A percentile compares a stretch with the other conserved stretches of the same genome.
Evolutionary conservation across 2,797 vertebrate species (phyloP).

Genomic region (Cryptoblepharus egeriae): DNA sequence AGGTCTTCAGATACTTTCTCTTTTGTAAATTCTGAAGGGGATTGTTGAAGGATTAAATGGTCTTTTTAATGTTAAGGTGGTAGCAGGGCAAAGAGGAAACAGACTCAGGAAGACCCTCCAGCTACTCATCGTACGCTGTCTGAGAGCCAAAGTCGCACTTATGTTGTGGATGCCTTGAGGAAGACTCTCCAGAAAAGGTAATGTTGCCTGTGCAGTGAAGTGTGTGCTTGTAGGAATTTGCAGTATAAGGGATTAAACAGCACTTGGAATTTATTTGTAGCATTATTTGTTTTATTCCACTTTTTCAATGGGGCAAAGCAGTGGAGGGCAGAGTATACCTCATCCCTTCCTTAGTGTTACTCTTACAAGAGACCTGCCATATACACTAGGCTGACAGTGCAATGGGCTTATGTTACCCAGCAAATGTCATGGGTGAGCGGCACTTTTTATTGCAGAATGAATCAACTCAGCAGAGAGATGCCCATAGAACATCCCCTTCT

Average conservation of each 20-base stretch:
- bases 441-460: no score
- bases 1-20: neutral
- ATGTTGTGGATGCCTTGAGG: neutral
- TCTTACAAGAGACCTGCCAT: no score
- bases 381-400: no score
- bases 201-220: neutral
- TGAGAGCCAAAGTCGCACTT: conserved; percentile 9
- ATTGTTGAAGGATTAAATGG: neutral
- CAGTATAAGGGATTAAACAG: neutral
- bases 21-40: rapidly evolving
- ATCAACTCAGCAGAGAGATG: no score
- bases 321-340: neutral
- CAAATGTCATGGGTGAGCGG: neutral
- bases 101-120: neutral
- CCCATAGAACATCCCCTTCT: no score
- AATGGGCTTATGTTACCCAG: neutral
- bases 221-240: no score
- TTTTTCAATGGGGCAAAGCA: no score
- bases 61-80: no score
- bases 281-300: no score
- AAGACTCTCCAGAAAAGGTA: conserved; percentile 33
- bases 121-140: rapidly evolving
- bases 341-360: neutral
- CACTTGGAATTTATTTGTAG: neutral
- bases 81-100: neutral